phyloP scores from a whole-genome alignment of 2,113 vertebrate species.

The human region GRCh38 chr21:44915501-44916000 shows the following conservation, averaged over 20 bases:
- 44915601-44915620: not conserved
- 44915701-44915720: fast-evolving
- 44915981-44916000: too few relatives aligned
- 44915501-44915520: fast-evolving
- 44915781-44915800: too few relatives aligned
- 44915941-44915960: too few relatives aligned
- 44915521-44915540: too few relatives aligned
- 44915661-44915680: not conserved
- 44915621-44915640: too few relatives aligned
- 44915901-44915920: fast-evolving
- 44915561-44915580: not conserved
- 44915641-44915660: not conserved
- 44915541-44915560: not conserved
- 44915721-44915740: not conserved
- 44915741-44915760: not conserved
- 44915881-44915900: fast-evolving
- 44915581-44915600: fast-evolving
- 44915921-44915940: too few relatives aligned
- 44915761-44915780: not conserved
- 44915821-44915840: fast-evolving
- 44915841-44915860: not conserved
- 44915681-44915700: fast-evolving
- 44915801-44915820: fast-evolving
- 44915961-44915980: too few relatives aligned
- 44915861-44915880: fast-evolving